These are phyloP conservation scores for Nemapogon koenigi DNA, from an alignment of 2,888 invertebrate genomes.

Conservation along the genomic window DNA sequence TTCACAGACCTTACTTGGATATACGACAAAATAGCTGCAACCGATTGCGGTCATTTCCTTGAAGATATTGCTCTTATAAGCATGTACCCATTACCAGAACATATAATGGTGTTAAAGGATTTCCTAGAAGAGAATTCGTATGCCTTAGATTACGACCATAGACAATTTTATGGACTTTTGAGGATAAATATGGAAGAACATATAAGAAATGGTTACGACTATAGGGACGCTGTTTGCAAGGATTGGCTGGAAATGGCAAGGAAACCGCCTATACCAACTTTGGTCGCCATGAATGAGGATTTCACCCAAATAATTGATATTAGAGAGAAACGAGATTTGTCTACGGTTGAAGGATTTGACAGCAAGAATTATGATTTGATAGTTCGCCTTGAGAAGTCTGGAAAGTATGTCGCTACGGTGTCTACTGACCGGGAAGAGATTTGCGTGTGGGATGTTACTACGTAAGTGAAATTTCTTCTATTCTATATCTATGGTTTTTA, in stretches of 20 bases:
- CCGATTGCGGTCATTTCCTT: conserved; percentile 76
- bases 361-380: conserved; percentile 66
- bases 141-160: conserved; percentile 80
- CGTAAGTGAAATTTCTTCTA: conserved; percentile 27
- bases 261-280: conserved; percentile 66
- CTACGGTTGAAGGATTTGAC: conserved; percentile 45
- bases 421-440: conserved; percentile 79
- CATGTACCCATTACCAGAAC: conserved; percentile 49
- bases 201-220: conserved; percentile 34
- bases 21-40: conserved; percentile 79
- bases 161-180: conserved; percentile 79
- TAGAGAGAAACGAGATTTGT: conserved; percentile 26
- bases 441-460: conserved; percentile 78
- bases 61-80: conserved; percentile 74
- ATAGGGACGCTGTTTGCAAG: conserved; percentile 40
- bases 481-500: neutral
- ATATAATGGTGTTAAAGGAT: conserved; percentile 68
- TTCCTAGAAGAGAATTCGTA: conserved; percentile 75
- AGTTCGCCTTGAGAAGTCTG: conserved; percentile 68
- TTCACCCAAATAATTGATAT: conserved; percentile 38
- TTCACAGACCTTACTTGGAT: conserved; percentile 82
- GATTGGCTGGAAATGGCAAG: conserved; percentile 50
- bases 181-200: conserved; percentile 42
- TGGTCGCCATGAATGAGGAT: conserved; percentile 62
- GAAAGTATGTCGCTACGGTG: conserved; percentile 77